Evolutionary conservation across 2,888 invertebrate species (phyloP), one percentile per base, ranked within the genome.

Genomic region (Laothoe populi): DNA sequence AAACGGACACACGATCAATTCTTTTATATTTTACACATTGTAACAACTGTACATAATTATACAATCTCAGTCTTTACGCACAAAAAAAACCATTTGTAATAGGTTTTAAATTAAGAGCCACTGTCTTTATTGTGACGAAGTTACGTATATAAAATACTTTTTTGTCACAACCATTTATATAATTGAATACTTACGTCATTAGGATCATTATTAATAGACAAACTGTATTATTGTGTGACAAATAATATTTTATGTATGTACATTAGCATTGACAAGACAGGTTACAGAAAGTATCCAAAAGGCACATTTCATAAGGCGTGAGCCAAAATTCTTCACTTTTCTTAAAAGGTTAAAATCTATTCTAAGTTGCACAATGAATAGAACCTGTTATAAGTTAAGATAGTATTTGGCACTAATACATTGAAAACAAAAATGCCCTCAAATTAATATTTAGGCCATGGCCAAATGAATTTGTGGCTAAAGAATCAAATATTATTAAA

Each of bases 41-140:
- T 77, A 82, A 77, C 77, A 82, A 81, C 79, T 83, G 82, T 84
- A 84, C 81, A 80, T 77, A 75, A 84, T 77, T 84, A 84, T 82
- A 83, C 81, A 84, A 78, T 82, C 80, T 87, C 88, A 88, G 87
- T 88, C 88, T 84, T 86, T 79, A 70, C 68, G 78, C 77, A 81
- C 79, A 76, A 77, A 75, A 77, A 75, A 77, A 79, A 77, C 68
- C 72, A 76, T 74, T 78, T 72, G 24, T 42, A 63, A 64, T 64
- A 66, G 65, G 61, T 62, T 66, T 40, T 63, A 67, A 44, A 62
- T 62, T 62, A 65, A 61, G 57, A 53, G 46, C 58, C 45, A 57
- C 60, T 59, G 65, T 42, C 59, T 59, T 48, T 35, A 53, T 40
- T 61, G 49, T 40, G 53, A 61, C 53, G 60, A 16, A 24, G 49